Evolutionary conservation across 1,140 invertebrate species (phyloP), one percentile per base, ranked within the genome.

Genomic region (Dendrolimus punctatus): DNA sequence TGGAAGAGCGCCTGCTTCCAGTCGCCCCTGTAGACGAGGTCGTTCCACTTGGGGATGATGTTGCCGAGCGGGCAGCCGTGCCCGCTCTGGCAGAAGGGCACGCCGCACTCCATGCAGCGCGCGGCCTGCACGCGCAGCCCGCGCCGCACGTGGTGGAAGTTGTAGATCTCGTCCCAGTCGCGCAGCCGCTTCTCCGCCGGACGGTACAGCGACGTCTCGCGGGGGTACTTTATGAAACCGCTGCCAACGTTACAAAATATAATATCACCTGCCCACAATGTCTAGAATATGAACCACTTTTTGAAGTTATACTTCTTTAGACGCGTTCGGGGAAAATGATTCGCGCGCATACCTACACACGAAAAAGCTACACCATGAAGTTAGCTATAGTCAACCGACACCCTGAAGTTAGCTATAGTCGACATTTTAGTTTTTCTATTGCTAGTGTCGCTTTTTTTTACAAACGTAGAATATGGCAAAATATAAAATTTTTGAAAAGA

Each of bases 41-140:
- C 96, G 86, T 99, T 99, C 96, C 97, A 99, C 88, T 99, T 99
- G 36, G 98, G 98, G 73, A 99, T 99, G 55, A 99, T 98, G 80
- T 99, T 99, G 45, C 97, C 97, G 8, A 99, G 90, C 3, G 98
- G 98, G 87, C 98, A 99, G 48, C 98, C 98, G 76, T 99, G 95
- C 6, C 73, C 81, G 40, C 95, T 97, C 88, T 99, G 98, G 80
- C 98, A 99, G 88, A 99, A 99, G 6, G 98, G 98, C 37, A 99
- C 97, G 37, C 98, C 98, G 87, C 98, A 99, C 68, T 99, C 98
- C 98, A 99, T 99, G 84, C 98, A 99, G 8, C 98, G 91, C 0
- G 98, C 97, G 7, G 98, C 97, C 87, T 99, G 98, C 2, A 94
- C 91, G 47, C 93, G 90, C 7, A 99, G 88, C 40, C 95, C 95